These are phyloP conservation scores for Agriopis aurantiaria DNA, from an alignment of 2,888 invertebrate species.

Conservation along the genomic window DNA sequence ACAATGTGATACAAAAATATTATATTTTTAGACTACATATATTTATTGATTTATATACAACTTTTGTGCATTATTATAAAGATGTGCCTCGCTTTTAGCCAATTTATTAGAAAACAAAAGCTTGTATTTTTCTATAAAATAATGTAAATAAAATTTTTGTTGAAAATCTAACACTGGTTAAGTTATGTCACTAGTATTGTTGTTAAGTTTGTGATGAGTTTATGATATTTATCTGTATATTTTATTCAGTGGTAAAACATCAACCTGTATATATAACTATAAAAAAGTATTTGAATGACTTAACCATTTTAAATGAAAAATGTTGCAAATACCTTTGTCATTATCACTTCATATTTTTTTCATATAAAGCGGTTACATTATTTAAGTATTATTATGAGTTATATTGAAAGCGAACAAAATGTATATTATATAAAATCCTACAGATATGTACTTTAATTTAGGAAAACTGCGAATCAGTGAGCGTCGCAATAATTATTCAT, in stretches of 20 bases:
- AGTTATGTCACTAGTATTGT: constrained; percentile 61
- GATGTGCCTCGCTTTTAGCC: constrained; percentile 70
- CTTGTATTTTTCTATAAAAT: constrained; percentile 50
- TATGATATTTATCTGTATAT: constrained; percentile 52
- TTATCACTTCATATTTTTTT: neutral
- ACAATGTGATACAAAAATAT: constrained; percentile 70
- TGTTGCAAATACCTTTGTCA: neutral
- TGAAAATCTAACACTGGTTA: constrained; percentile 72
- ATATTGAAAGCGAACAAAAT: constrained; percentile 50
- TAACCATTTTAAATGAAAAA: constrained; percentile 9
- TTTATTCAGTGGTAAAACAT: constrained; percentile 12
- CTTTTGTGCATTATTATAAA: constrained; percentile 59
- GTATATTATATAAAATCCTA: constrained; percentile 33
- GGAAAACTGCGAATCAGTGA: constrained; percentile 58
- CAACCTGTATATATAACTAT: constrained; percentile 17
- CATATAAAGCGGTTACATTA: constrained; percentile 15
- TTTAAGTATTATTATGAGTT: constrained; percentile 2
- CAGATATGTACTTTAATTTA: constrained; percentile 35
- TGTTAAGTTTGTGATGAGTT: constrained; percentile 74
- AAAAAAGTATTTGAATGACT: constrained; percentile 3
- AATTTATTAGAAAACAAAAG: constrained; percentile 49
- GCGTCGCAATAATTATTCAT: constrained; percentile 43
- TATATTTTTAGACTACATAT: constrained; percentile 73
- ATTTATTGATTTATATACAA: constrained; percentile 33
- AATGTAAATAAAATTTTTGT: constrained; percentile 57